phyloP scores from a whole-genome alignment of 64 coral and sea anemone species.

The Dendronephthya gigantea region DNA sequence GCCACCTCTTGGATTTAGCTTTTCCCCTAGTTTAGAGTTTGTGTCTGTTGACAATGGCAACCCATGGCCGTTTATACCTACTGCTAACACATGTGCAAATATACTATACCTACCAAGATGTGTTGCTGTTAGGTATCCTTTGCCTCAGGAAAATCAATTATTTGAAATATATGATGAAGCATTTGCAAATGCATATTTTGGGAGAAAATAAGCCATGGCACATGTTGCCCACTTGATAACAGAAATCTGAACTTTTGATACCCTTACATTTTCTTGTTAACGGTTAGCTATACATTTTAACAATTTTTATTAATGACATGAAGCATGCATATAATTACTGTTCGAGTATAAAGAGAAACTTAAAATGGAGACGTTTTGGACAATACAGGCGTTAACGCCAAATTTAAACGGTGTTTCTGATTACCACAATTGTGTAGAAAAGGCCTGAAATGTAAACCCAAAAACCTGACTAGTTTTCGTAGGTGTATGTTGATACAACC shows the following conservation, averaged over 20 bases:
- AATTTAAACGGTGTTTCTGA: too few species aligned
- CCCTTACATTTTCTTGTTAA: not conserved
- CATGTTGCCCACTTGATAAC: not conserved
- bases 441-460: too few species aligned
- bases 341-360: too few species aligned
- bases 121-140: not conserved
- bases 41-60: not conserved
- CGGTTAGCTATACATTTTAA: too few species aligned
- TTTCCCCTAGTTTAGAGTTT: conserved; percentile 12
- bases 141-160: conserved; percentile 23
- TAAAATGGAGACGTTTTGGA: too few species aligned
- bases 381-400: too few species aligned
- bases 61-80: conserved; percentile 36
- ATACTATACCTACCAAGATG: conserved; percentile 26
- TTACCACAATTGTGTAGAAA: too few species aligned
- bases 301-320: too few species aligned
- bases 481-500: too few species aligned
- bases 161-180: conserved; percentile 56
- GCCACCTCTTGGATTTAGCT: conserved; percentile 11
- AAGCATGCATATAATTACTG: too few species aligned
- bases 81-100: conserved; percentile 55
- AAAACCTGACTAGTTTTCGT: too few species aligned
- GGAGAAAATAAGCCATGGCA: conserved; percentile 23
- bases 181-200: conserved; percentile 63
- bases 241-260: not conserved